Conservation (phyloP, 2,888 invertebrate species). For the Ornithoptera alexandrae region DNA sequence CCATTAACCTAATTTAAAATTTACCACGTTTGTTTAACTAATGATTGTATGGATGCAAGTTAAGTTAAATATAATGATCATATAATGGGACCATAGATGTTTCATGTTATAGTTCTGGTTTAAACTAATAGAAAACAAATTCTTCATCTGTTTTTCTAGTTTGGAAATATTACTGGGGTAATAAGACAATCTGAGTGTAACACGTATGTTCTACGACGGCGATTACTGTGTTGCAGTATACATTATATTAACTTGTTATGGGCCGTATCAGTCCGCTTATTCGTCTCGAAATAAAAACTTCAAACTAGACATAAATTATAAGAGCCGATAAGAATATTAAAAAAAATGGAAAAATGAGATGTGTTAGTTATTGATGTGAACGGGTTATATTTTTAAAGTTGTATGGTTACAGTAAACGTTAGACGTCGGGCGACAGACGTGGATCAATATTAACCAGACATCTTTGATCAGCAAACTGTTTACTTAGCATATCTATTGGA, state of each 20-base stretch:
- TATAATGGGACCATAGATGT: too few species aligned
- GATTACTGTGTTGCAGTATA: too few species aligned
- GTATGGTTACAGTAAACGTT: not conserved
- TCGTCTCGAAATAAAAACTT: too few species aligned
- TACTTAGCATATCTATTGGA: conserved; percentile 19
- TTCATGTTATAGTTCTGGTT: too few species aligned
- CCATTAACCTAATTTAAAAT: not conserved
- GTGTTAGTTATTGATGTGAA: not conserved
- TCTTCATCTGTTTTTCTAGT: too few species aligned
- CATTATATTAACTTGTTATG: too few species aligned
- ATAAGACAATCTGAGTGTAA: too few species aligned
- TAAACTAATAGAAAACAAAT: too few species aligned
- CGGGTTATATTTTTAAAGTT: not conserved
- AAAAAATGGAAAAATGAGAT: not conserved
- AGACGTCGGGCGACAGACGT: conserved; percentile 6
- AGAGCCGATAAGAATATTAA: not conserved
- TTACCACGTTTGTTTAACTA: not conserved
- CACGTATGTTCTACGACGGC: too few species aligned
- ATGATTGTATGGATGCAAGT: not conserved
- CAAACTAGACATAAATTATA: not conserved
- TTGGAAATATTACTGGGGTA: too few species aligned
- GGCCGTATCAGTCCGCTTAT: too few species aligned
- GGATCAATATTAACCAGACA: conserved; percentile 24
- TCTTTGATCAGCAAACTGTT: conserved; percentile 22
- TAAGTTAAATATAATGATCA: not conserved